Conservation (phyloP, 1,140 invertebrate genomes). For the Brachionus rubens region DNA sequence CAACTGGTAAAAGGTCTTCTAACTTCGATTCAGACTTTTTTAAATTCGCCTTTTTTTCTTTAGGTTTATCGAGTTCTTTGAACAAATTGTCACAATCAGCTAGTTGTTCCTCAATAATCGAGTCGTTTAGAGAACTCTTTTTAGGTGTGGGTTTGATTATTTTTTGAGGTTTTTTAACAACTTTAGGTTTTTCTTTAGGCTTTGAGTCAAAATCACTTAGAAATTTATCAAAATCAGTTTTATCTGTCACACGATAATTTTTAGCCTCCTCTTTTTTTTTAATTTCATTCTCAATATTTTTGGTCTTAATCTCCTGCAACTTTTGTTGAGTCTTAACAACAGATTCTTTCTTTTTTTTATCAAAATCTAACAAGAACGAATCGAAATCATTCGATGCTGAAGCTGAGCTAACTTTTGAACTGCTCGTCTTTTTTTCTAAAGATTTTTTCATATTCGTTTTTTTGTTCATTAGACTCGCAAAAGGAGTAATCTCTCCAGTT, state of each 20-base stretch:
- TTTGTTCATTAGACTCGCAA: background rate
- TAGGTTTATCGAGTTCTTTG: background rate
- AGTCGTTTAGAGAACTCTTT: background rate
- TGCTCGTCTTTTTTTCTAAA: background rate
- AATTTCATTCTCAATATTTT: background rate
- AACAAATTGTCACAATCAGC: background rate
- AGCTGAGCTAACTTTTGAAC: background rate
- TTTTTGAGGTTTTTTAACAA: background rate
- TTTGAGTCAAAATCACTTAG: slow-evolving; percentile 9
- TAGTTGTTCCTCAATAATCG: slow-evolving; percentile 7
- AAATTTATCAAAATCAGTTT: slow-evolving; percentile 21
- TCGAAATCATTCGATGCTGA: slow-evolving; percentile 16
- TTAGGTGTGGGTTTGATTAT: background rate
- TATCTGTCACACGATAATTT: background rate
- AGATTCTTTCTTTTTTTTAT: slow-evolving; percentile 3
- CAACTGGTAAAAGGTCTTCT: background rate
- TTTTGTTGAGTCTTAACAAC: background rate
- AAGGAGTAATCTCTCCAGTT: slow-evolving; percentile 21
- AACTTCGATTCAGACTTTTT: slow-evolving; percentile 10
- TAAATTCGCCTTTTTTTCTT: background rate
- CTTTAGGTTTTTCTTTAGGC: background rate
- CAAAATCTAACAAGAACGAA: slow-evolving; percentile 24
- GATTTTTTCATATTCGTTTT: background rate
- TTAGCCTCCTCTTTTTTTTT: slow-evolving; percentile 33
- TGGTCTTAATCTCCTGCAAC: background rate